Conservation (phyloP, 23 tunicate species). For the Trididemnum clinides region DNA sequence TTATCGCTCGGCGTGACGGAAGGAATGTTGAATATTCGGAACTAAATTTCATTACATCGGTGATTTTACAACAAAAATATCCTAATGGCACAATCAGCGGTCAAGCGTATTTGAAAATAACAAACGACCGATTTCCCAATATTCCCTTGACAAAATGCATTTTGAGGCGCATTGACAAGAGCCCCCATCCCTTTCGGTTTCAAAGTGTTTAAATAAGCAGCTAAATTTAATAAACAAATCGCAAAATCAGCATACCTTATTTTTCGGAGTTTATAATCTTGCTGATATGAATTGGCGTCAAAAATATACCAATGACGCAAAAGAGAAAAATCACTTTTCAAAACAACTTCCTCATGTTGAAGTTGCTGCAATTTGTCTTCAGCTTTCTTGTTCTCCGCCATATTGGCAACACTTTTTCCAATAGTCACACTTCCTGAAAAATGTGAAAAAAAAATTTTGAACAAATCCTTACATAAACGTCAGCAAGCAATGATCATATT, state of each 20-base stretch:
- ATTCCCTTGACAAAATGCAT: too few species aligned
- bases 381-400: background rate
- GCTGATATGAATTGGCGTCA: slow-evolving; percentile 17
- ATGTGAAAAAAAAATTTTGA: too few species aligned
- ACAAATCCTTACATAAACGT: too few species aligned
- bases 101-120: too few species aligned
- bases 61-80: background rate
- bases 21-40: background rate
- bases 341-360: background rate
- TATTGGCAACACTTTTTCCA: background rate
- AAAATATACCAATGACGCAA: slow-evolving; percentile 34
- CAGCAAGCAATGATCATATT: too few species aligned
- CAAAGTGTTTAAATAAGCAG: too few species aligned
- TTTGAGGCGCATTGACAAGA: too few species aligned
- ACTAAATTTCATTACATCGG: background rate
- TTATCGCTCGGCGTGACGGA: background rate
- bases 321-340: background rate
- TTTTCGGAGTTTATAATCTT: slow-evolving; percentile 4
- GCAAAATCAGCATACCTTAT: slow-evolving; percentile 43
- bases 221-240: too few species aligned
- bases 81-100: too few species aligned
- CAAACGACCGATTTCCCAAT: too few species aligned
- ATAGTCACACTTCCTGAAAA: background rate
- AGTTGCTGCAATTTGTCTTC: slow-evolving; percentile 6
- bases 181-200: too few species aligned